phyloP scores from a whole-genome alignment of 2,797 vertebrate genomes.

The Prionace glauca region DNA sequence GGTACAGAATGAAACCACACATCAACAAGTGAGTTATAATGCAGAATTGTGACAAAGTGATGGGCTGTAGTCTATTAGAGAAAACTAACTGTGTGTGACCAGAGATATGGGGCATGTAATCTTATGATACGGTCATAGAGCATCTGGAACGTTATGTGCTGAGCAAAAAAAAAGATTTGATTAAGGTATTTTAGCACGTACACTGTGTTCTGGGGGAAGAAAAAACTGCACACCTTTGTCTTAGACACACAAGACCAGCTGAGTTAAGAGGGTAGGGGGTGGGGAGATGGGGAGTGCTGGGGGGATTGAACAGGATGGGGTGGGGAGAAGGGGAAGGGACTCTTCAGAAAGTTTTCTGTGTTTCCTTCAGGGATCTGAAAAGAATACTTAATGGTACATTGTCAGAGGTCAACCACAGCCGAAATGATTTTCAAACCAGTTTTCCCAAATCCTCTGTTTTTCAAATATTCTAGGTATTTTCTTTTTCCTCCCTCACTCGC shows the following conservation, averaged over 20 bases:
- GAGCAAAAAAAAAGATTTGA: neutral
- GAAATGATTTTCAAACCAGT: neutral
- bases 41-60: neutral
- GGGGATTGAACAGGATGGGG: too few species aligned
- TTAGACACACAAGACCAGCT: neutral
- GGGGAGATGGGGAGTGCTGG: too few species aligned
- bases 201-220: neutral
- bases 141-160: conserved; percentile 4
- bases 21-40: neutral
- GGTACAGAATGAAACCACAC: neutral
- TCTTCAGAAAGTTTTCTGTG: neutral
- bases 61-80: neutral
- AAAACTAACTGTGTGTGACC: conserved; percentile 7
- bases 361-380: neutral
- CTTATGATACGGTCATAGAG: neutral
- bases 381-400: neutral
- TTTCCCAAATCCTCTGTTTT: neutral
- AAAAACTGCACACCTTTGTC: neutral
- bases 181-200: neutral
- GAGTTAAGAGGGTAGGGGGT: neutral
- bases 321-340: too few species aligned
- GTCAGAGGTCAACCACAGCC: neutral
- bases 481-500: neutral
- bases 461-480: neutral
- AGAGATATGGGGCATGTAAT: conserved; percentile 1